A percentile compares a stretch with the other conserved stretches of the same genome.
These are phyloP conservation scores for Chloroceryle amazona DNA, from an alignment of 2,797 vertebrate species.

Conservation along the genomic window DNA sequence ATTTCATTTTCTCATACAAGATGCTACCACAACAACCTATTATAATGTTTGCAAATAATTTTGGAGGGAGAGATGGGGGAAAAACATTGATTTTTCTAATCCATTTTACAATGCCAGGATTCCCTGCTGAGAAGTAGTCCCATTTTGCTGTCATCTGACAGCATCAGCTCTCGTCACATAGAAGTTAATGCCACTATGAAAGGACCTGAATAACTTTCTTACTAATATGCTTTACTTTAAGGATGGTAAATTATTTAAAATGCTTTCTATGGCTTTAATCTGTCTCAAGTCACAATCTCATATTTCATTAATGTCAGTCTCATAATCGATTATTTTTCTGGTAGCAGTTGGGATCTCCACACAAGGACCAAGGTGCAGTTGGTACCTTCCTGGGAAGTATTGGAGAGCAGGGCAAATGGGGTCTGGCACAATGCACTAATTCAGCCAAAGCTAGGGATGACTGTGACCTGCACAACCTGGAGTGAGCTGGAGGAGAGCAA, in stretches of 20 bases:
- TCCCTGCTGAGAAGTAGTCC: background rate
- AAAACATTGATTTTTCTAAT: background rate
- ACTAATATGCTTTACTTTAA: background rate
- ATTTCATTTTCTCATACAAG: background rate
- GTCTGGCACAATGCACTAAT: background rate
- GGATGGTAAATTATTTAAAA: conserved; percentile 47
- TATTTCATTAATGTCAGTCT: background rate
- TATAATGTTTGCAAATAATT: conserved; percentile 37
- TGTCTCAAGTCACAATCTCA: background rate
- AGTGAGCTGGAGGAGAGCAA: background rate
- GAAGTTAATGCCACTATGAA: background rate
- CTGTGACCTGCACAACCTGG: fast-evolving
- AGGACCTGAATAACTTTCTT: background rate
- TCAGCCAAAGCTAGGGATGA: background rate
- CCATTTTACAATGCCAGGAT: background rate
- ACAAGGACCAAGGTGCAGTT: background rate
- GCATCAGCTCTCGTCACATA: background rate
- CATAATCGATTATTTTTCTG: background rate
- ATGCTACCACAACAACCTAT: background rate
- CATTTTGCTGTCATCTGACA: background rate
- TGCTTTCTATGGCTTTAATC: background rate
- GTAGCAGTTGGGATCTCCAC: background rate
- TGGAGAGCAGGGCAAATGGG: background rate
- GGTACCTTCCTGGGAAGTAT: background rate
- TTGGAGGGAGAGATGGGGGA: fast-evolving